Conservation (phyloP, 1,140 invertebrate species). For the Leptopilina clavipes region DNA sequence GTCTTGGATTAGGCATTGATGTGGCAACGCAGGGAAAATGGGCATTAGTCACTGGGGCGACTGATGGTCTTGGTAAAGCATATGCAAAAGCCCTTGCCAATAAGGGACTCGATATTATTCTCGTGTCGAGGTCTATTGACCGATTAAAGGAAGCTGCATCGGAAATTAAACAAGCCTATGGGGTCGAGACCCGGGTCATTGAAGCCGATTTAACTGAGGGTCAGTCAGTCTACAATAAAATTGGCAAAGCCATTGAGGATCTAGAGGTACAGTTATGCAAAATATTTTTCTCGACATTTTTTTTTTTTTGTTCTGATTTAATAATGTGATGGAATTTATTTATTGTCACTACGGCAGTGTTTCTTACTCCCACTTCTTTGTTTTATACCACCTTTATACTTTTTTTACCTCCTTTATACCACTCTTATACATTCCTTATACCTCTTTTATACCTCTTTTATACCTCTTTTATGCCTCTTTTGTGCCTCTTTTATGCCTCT, state of each 20-base stretch:
- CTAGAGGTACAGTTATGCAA: conserved; percentile 78
- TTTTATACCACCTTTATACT: too few species aligned
- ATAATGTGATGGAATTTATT: too few species aligned
- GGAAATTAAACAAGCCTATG: conserved; percentile 86
- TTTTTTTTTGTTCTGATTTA: too few species aligned
- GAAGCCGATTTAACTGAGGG: conserved; percentile 88
- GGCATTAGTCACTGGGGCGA: conserved; percentile 90
- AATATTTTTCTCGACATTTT: neutral
- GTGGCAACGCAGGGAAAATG: conserved; percentile 66
- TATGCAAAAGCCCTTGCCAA: conserved; percentile 88
- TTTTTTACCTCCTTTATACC: too few species aligned
- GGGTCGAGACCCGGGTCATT: conserved; percentile 88
- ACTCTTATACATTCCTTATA: too few species aligned
- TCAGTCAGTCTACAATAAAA: conserved; percentile 84
- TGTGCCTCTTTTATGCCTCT: too few species aligned
- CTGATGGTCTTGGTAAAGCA: conserved; percentile 94
- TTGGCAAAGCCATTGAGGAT: conserved; percentile 83
- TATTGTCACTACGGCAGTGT: too few species aligned
- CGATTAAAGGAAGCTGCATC: conserved; percentile 88
- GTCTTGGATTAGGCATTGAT: conserved; percentile 65
- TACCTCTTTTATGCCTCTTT: too few species aligned
- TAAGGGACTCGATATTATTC: conserved; percentile 88
- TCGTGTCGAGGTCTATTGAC: conserved; percentile 89
- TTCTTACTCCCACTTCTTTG: too few species aligned
- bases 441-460: too few species aligned